These are phyloP conservation scores for Micromesistius poutassou DNA, from an alignment of 2,797 vertebrate species.

Conservation along the genomic window DNA sequence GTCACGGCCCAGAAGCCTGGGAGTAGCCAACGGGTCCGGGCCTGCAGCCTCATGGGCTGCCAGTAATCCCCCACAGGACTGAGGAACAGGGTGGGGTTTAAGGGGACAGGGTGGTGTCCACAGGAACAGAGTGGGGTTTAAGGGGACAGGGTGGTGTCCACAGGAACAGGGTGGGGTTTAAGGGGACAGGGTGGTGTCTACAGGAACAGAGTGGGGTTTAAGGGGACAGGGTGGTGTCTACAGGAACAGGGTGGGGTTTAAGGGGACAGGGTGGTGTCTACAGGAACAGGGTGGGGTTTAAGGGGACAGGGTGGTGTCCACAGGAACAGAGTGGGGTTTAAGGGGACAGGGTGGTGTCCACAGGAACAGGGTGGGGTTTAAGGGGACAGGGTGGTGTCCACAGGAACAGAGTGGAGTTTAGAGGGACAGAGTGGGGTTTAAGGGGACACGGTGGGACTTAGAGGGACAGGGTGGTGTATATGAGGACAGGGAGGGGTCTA, in stretches of 20 bases:
- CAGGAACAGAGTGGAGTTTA: conserved; percentile 36
- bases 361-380: conserved; percentile 49
- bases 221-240: neutral
- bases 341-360: conserved; percentile 36
- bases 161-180: conserved; percentile 27
- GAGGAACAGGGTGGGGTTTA: conserved; percentile 51
- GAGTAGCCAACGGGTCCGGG: conserved; percentile 69
- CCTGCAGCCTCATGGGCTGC: conserved; percentile 64
- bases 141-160: conserved; percentile 44
- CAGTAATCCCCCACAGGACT: conserved; percentile 68
- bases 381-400: conserved; percentile 28
- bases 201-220: neutral
- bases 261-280: conserved; percentile 25
- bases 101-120: conserved; percentile 29
- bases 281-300: conserved; percentile 28
- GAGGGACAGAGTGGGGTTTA: conserved; percentile 50
- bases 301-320: conserved; percentile 22
- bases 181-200: conserved; percentile 37
- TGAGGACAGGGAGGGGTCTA: conserved; percentile 40
- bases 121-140: conserved; percentile 28
- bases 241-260: neutral
- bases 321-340: conserved; percentile 33
- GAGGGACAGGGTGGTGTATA: conserved; percentile 30
- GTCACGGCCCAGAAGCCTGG: conserved; percentile 69
- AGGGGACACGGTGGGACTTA: conserved; percentile 30